phyloP scores from a whole-genome alignment of 2,797 vertebrate genomes.

The Tachyglossus aculeatus region DNA sequence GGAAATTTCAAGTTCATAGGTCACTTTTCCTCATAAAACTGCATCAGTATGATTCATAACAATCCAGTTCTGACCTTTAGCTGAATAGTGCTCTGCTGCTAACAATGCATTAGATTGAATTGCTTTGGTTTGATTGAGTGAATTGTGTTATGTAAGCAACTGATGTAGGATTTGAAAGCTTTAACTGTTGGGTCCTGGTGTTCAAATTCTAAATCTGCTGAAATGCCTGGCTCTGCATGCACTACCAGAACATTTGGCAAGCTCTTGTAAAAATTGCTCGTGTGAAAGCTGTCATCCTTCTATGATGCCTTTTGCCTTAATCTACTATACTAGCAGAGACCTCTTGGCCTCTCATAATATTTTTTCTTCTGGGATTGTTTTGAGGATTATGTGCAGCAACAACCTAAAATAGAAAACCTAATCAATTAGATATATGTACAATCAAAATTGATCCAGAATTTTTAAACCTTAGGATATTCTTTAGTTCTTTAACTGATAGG shows the following conservation, averaged over 20 bases:
- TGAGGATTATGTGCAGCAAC: no score
- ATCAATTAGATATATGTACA: no score
- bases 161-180: conserved; percentile 11
- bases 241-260: conserved; percentile 26
- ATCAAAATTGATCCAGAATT: no score
- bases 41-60: conserved; percentile 62
- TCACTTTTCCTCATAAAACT: conserved; percentile 69
- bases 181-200: conserved; percentile 31
- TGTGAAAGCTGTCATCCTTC: no score
- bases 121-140: conserved; percentile 39
- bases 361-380: no score
- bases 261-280: no score
- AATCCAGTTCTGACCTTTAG: conserved; percentile 57
- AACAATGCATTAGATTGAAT: conserved; percentile 16
- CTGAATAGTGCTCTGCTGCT: conserved; percentile 54
- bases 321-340: no score
- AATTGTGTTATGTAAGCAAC: conserved; percentile 33
- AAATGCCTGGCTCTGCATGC: conserved; percentile 26
- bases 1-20: conserved; percentile 70
- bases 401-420: no score
- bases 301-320: no score
- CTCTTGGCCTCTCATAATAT: no score
- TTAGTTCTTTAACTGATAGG: no score
- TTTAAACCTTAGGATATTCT: no score
- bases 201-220: conserved; percentile 33